Conservation (phyloP, 2,797 vertebrate species). For the Sciurus carolinensis region DNA sequence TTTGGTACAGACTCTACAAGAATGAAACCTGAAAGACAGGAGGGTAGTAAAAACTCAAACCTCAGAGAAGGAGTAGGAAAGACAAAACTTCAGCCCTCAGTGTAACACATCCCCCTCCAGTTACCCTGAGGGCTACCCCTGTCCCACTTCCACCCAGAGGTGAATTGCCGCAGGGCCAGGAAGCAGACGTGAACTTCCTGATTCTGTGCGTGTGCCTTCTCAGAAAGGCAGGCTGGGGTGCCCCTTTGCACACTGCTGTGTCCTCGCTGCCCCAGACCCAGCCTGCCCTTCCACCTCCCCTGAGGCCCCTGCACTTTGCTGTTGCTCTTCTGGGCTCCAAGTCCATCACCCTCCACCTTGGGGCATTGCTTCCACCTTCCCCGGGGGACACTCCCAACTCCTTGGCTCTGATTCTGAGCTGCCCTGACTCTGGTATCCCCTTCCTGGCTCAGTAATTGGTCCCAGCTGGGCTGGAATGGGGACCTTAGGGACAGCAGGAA, state of each 20-base stretch:
- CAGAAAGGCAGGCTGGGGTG: not conserved
- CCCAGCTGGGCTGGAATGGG: not conserved
- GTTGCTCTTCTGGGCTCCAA: not conserved
- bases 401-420: not conserved
- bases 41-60: no score
- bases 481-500: not conserved
- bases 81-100: fast-evolving
- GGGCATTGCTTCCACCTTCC: not conserved
- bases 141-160: fast-evolving
- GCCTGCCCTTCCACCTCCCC: not conserved
- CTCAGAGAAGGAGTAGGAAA: not conserved
- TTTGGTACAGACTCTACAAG: not conserved
- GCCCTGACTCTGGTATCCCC: no score
- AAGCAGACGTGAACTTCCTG: fast-evolving
- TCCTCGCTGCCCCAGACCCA: not conserved
- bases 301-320: not conserved
- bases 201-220: not conserved
- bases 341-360: fast-evolving
- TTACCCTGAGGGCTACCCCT: fast-evolving
- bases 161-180: fast-evolving
- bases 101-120: not conserved
- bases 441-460: fast-evolving
- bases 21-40: not conserved
- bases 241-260: not conserved
- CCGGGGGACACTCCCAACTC: fast-evolving